Evolutionary conservation across 2,888 invertebrate genomes (phyloP), one percentile per base, ranked within the genome.

Genomic region (Corythucha ciliata): DNA sequence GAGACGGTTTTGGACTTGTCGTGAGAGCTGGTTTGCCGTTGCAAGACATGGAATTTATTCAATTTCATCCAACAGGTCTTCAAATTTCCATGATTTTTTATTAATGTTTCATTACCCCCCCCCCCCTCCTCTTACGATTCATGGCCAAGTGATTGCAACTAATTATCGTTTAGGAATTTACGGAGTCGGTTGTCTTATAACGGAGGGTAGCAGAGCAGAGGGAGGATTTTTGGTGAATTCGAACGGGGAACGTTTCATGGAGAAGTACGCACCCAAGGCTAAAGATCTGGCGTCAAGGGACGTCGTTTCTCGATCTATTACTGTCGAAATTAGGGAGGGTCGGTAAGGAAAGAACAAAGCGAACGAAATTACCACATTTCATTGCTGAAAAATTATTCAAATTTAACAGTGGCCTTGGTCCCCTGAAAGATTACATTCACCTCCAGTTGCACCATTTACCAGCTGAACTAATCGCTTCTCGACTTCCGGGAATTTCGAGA

Each of bases 21-120:
- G 80, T 90, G 8, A 79, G 98, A 53, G 97, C 96, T 47, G 91
- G 91, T 24, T 74, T 99, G 32, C 88, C 88, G 57, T 86, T 85
- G 68, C 86, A 96, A 69, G 98, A 98, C 72, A 80, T 98, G 75
- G 98, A 99, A 73, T 99, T 98, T 67, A 86, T 99, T 39, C 98
- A 99, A 73, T 99, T 98, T 73, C 98, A 98, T 68, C 98, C 98
- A 0, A 99, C 98, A 48, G n/a, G n/a, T n/a, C n/a, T n/a, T n/a
- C n/a, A n/a, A n/a, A n/a, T n/a, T n/a, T n/a, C n/a, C n/a, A n/a
- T n/a, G n/a, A n/a, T n/a, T n/a, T n/a, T n/a, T n/a, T n/a, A n/a
- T n/a, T n/a, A n/a, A n/a, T n/a, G n/a, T n/a, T n/a, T n/a, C n/a
- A n/a, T n/a, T n/a, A n/a, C n/a, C n/a, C n/a, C n/a, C n/a, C n/a